phyloP scores from a whole-genome alignment of 2,888 invertebrate species.

The Drosophila affinis region DNA sequence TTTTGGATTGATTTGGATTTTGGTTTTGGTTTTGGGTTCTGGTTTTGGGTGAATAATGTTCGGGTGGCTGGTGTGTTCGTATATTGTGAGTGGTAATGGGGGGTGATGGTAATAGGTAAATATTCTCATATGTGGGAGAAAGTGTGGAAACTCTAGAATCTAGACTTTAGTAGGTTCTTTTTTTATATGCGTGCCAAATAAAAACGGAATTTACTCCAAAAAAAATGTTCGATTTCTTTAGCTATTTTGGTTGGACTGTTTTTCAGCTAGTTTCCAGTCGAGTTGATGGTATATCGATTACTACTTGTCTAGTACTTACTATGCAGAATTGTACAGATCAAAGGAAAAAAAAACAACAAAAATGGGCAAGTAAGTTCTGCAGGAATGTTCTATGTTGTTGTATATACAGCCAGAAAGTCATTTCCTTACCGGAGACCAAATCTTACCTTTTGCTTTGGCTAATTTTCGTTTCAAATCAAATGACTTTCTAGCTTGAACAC shows the following conservation, averaged over 20 bases:
- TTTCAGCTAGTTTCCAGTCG: slow-evolving; percentile 29
- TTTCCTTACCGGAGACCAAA: not conserved
- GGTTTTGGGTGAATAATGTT: not conserved
- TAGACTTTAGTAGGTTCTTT: slow-evolving; percentile 38
- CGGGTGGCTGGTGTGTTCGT: slow-evolving; percentile 14
- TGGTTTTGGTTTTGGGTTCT: slow-evolving; percentile 26
- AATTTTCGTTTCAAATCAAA: not conserved
- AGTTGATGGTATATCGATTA: slow-evolving; percentile 39
- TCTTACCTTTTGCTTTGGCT: slow-evolving; percentile 29
- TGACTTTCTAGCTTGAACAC: slow-evolving; percentile 41
- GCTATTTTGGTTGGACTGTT: slow-evolving; percentile 38
- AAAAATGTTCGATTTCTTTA: slow-evolving; percentile 43
- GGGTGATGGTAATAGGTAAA: slow-evolving; percentile 22
- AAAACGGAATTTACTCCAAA: slow-evolving; percentile 62
- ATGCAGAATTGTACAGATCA: slow-evolving; percentile 27
- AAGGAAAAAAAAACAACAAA: slow-evolving; percentile 1
- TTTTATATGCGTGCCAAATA: slow-evolving; percentile 79
- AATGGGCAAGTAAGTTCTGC: not conserved
- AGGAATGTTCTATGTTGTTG: not conserved
- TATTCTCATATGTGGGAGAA: slow-evolving; percentile 34
- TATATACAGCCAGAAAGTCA: slow-evolving; percentile 36
- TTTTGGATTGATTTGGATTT: slow-evolving; percentile 46
- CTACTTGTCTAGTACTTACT: slow-evolving; percentile 54
- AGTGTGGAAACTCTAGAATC: slow-evolving; percentile 34
- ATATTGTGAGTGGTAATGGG: slow-evolving; percentile 14